Percentiles rank a stretch among this genome's conserved stretches.
Conservation (phyloP, 92 coral and sea anemone genomes). For the Hydrozoanthus gracilis region DNA sequence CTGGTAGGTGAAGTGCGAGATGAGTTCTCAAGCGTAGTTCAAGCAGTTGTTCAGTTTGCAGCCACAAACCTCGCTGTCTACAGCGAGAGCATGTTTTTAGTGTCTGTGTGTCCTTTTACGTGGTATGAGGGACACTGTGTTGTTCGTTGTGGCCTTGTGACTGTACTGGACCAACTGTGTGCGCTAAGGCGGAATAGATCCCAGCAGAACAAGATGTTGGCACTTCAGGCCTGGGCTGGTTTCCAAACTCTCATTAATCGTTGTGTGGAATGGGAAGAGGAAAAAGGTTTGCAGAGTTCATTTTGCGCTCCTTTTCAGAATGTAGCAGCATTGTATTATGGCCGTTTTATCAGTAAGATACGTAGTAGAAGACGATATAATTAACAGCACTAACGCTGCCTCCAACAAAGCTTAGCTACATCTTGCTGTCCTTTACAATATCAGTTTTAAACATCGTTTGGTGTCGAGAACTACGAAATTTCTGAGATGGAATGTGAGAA, state of each 20-base stretch:
- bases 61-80: conserved; percentile 67
- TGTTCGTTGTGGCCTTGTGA: conserved; percentile 87
- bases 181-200: conserved; percentile 63
- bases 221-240: conserved; percentile 93
- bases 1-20: conserved; percentile 96
- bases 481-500: no score
- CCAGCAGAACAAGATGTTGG: conserved; percentile 60
- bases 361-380: no score
- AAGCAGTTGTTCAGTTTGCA: conserved; percentile 80
- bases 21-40: conserved; percentile 84
- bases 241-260: conserved; percentile 85
- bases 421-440: no score
- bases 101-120: conserved; percentile 89
- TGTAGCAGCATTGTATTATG: neutral
- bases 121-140: conserved; percentile 93
- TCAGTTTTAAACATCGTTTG: no score
- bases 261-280: conserved; percentile 94
- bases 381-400: no score
- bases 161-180: conserved; percentile 85
- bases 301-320: neutral
- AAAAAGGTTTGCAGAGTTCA: conserved; percentile 70
- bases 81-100: conserved; percentile 77
- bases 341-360: no score
- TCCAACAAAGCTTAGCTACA: no score
- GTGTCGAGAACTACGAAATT: no score